These are phyloP conservation scores for Thamnaconus septentrionalis DNA, from an alignment of 2,113 vertebrate species.

Conservation along the genomic window DNA sequence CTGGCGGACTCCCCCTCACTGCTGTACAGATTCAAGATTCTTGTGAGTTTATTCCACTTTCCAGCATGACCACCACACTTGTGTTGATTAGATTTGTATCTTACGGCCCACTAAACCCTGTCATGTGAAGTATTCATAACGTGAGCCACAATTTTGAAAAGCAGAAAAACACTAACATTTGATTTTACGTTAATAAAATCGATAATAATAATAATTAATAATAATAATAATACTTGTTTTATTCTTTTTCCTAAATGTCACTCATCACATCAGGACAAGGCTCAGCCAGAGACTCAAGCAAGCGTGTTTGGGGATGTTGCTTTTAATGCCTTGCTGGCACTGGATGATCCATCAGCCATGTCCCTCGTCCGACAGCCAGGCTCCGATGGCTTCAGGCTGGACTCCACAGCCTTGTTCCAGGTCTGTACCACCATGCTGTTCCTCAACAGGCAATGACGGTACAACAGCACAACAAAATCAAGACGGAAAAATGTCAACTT, in stretches of 20 bases:
- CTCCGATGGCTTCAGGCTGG: conserved; percentile 91
- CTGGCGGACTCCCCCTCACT: conserved; percentile 90
- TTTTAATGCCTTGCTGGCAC: conserved; percentile 88
- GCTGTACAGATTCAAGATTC: conserved; percentile 90
- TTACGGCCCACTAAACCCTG: neutral
- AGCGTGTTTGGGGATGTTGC: conserved; percentile 81
- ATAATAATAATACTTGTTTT: neutral
- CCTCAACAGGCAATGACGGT: neutral
- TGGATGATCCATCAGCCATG: conserved; percentile 86
- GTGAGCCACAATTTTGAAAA: no score
- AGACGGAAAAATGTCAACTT: no score
- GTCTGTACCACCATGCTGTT: conserved; percentile 20
- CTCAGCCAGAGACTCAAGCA: conserved; percentile 90
- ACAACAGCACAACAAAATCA: no score
- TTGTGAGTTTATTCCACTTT: conserved; percentile 77
- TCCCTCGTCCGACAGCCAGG: conserved; percentile 87
- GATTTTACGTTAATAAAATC: no score
- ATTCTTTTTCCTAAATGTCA: neutral
- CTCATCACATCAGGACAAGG: conserved; percentile 82
- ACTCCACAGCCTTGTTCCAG: conserved; percentile 91
- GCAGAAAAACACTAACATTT: no score
- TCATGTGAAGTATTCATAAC: no score
- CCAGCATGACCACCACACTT: neutral
- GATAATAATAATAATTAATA: no score
- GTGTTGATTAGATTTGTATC: neutral